Base-by-base conservation (phyloP, 2,113 vertebrate species). In the Percina caprodes region DNA sequence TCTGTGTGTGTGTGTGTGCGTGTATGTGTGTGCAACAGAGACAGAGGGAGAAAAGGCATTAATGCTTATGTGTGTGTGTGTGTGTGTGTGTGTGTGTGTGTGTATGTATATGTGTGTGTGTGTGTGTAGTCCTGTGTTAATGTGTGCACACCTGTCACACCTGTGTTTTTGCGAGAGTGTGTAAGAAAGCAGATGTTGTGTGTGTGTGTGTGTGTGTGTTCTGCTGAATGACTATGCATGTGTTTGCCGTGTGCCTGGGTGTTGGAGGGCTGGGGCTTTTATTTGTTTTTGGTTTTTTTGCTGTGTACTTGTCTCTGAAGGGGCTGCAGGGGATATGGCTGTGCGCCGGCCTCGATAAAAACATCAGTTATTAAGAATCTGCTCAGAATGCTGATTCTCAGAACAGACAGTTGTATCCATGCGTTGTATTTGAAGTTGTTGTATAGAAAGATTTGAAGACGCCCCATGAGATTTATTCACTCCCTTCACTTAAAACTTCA, bases 301-400 rank as follows among this genome's bases (percentile, higher is more conserved):
- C 55, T 79, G 62, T 18, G 14, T 21, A 62, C 77, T 81, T 24
- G 68, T 74, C 76, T 81, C 62, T n/a, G 46, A 9, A 23, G 74
- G 26, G 62, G 46, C 56, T 13, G 63, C 19, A 71, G 75, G 66
- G 74, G 69, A 66, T 79, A 77, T 79, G 69, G 67, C 58, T 42
- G 48, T 66, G 72, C 23, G 51, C 12, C 71, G 23, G 51, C 74
- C 80, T 74, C 69, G 80, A 79, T 86, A 91, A 88, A 92, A 88
- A 92, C 87, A 88, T 87, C 87, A 88, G 79, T 89, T 89, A 89
- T 89, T 79, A 71, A 89, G 69, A 81, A 75, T 88, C 60, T 60
- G 63, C 74, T 78, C 82, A 52, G 82, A 87, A 83, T 89, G 68
- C 85, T 80, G 84, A 89, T 91, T 77, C 76, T 74, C 80, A 72